phyloP scores from a whole-genome alignment of 2,888 invertebrate species.

The Crioceris asparagi region DNA sequence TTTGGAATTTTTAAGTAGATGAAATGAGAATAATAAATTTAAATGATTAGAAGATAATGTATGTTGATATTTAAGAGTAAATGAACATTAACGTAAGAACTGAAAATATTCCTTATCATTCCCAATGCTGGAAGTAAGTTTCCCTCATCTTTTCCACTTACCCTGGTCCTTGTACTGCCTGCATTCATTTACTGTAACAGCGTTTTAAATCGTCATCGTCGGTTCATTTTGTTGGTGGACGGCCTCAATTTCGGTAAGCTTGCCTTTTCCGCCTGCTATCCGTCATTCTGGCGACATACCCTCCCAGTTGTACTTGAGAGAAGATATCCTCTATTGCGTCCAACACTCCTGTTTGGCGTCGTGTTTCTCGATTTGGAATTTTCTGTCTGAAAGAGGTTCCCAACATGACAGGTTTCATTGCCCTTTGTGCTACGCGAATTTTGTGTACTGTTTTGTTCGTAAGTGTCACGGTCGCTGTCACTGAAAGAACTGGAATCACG shows the following conservation, averaged over 20 bases:
- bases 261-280: background rate
- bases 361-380: background rate
- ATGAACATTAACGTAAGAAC: too few species aligned
- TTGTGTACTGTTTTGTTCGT: slow-evolving; percentile 1
- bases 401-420: background rate
- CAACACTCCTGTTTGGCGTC: slow-evolving; percentile 1
- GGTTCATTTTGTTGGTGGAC: background rate
- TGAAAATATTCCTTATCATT: background rate
- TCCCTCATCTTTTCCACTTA: background rate
- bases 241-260: background rate
- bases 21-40: too few species aligned
- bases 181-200: background rate
- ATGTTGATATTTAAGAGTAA: too few species aligned
- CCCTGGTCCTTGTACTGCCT: background rate
- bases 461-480: background rate
- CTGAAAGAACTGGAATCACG: background rate
- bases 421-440: background rate
- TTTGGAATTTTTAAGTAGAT: too few species aligned
- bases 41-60: too few species aligned
- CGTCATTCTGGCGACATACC: background rate
- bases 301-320: too few species aligned
- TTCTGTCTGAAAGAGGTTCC: background rate
- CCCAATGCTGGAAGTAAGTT: background rate
- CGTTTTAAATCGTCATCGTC: background rate
- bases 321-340: slow-evolving; percentile 1